Evolutionary conservation across 1,140 invertebrate species (phyloP).

Genomic region (Neodiprion lecontei): DNA sequence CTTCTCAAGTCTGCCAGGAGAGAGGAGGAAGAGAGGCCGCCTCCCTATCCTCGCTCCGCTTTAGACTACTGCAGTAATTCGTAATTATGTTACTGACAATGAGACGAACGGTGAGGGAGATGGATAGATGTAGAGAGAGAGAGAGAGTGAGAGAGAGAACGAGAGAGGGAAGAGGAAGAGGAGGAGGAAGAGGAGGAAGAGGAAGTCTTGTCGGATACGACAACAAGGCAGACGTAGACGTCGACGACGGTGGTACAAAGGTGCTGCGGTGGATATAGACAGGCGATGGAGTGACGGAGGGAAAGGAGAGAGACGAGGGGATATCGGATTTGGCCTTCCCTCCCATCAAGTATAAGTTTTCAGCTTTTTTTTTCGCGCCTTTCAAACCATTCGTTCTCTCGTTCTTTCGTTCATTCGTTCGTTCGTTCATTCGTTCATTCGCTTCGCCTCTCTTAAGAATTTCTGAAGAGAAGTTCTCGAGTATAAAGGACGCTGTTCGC

Average conservation of each 20-base stretch:
- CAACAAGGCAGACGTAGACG: no score
- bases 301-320: not conserved
- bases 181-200: no score
- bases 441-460: not conserved
- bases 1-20: no score
- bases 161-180: no score
- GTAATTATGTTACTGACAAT: not conserved
- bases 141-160: not conserved
- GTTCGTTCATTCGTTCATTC: no score
- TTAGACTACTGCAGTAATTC: no score
- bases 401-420: not conserved
- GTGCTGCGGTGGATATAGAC: not conserved
- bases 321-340: not conserved
- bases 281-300: not conserved
- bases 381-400: not conserved
- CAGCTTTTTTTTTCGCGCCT: not conserved
- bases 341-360: not conserved
- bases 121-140: no score
- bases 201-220: no score
- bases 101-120: not conserved
- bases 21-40: no score
- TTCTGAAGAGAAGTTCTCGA: slow-evolving; percentile 2
- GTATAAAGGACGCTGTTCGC: not conserved
- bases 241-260: not conserved
- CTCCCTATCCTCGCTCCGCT: no score